A percentile compares a stretch with the other conserved stretches of the same genome.
phyloP scores from a whole-genome alignment of 1,140 invertebrate genomes.

The Macrotrachela quadricornifera region DNA sequence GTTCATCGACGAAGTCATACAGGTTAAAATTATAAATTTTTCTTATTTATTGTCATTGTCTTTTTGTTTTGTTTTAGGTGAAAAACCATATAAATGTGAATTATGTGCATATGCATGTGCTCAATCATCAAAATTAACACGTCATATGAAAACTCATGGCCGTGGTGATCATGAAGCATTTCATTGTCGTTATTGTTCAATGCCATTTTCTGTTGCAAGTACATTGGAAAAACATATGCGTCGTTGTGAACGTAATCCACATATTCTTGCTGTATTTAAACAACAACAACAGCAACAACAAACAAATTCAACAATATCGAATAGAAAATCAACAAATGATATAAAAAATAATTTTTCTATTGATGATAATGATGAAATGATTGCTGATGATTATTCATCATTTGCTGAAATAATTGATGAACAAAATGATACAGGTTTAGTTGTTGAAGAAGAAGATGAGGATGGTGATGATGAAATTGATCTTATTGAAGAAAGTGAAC shows the following conservation, averaged over 20 bases:
- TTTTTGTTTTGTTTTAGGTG: constrained; percentile 36
- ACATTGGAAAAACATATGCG: constrained; percentile 99
- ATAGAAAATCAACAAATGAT: no score
- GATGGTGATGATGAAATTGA: no score
- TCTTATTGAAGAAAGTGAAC: no score
- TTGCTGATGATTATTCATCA: no score
- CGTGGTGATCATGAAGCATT: constrained; percentile 90
- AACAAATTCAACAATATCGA: no score
- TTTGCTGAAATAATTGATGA: no score
- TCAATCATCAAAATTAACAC: constrained; percentile 89
- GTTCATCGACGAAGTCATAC: constrained; percentile 86
- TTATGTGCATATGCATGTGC: constrained; percentile 97
- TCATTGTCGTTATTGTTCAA: constrained; percentile 91
- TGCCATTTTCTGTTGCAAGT: constrained; percentile 97
- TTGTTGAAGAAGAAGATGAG: no score
- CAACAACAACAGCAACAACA: no score
- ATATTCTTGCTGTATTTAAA: not conserved
- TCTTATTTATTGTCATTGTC: not conserved
- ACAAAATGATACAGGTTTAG: no score
- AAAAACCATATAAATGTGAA: constrained; percentile 98
- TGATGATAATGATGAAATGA: no score
- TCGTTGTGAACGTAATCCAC: constrained; percentile 83
- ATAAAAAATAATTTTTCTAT: no score
- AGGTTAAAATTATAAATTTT: no score
- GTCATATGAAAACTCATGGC: constrained; percentile 99